Conservation (phyloP, 2,797 vertebrate genomes). For the Syngnathus rostellatus region DNA sequence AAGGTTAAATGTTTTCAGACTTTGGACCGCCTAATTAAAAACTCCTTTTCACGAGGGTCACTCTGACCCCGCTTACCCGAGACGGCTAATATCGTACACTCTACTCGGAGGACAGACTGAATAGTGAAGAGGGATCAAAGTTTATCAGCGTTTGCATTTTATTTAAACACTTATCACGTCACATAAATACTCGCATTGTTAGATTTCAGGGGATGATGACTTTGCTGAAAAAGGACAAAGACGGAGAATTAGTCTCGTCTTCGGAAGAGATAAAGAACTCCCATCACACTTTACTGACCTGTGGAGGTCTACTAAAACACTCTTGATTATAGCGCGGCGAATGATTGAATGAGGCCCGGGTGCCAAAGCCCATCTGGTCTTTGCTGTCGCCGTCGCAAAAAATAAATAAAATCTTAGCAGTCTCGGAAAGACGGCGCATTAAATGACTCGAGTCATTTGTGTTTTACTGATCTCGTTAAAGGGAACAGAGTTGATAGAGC, state of each 20-base stretch:
- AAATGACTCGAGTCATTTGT: slow-evolving; percentile 48
- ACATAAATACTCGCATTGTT: not conserved
- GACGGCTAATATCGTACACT: not conserved
- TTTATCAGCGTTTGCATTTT: not conserved
- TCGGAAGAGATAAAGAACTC: not conserved
- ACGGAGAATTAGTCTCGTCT: not conserved
- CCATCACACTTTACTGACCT: slow-evolving; percentile 1
- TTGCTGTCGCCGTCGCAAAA: not conserved
- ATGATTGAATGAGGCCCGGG: not conserved
- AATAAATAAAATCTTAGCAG: not conserved
- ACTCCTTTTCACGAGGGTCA: not conserved
- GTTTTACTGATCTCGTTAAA: slow-evolving; percentile 57
- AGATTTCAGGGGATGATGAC: not conserved
- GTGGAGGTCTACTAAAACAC: not conserved
- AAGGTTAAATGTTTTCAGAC: not conserved
- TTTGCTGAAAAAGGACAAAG: not conserved
- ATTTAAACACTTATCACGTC: not conserved
- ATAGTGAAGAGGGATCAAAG: not conserved
- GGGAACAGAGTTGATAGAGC: slow-evolving; percentile 33
- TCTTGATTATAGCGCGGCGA: not conserved
- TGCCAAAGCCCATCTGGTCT: not conserved
- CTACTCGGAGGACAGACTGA: not conserved
- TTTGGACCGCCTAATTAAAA: not conserved
- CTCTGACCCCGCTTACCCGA: not conserved
- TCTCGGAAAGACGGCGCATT: slow-evolving; percentile 14